Evolutionary conservation across 2,888 invertebrate genomes (phyloP).

Genomic region (Gnatocerus cornutus): DNA sequence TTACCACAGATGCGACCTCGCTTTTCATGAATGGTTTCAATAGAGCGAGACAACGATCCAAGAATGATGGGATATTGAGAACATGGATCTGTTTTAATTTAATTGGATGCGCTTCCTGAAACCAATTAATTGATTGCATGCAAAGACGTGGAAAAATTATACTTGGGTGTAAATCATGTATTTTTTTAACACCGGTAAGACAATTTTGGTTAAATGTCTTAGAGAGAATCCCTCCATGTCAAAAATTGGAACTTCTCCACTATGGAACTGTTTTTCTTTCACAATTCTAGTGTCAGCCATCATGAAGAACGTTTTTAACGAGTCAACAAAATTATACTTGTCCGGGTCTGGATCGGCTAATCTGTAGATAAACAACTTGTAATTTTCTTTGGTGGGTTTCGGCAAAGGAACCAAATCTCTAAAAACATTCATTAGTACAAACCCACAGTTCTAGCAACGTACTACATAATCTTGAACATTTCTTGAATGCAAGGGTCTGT

Average conservation of each 20-base stretch:
- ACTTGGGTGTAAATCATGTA: slow-evolving; percentile 80
- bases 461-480: slow-evolving; percentile 76
- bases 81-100: slow-evolving; percentile 79
- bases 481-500: slow-evolving; percentile 72
- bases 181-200: slow-evolving; percentile 77
- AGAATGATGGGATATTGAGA: slow-evolving; percentile 77
- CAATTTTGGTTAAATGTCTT: slow-evolving; percentile 78
- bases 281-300: slow-evolving; percentile 79
- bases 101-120: slow-evolving; percentile 81
- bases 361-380: slow-evolving; percentile 79
- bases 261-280: slow-evolving; percentile 74
- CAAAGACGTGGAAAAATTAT: slow-evolving; percentile 19
- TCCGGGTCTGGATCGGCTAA: slow-evolving; percentile 78
- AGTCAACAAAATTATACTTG: slow-evolving; percentile 78
- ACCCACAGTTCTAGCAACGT: slow-evolving; percentile 60
- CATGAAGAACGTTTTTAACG: slow-evolving; percentile 82
- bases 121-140: slow-evolving; percentile 22
- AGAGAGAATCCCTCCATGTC: slow-evolving; percentile 79
- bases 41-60: slow-evolving; percentile 77
- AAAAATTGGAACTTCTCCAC: slow-evolving; percentile 82
- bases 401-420: slow-evolving; percentile 82
- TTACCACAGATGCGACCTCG: slow-evolving; percentile 79
- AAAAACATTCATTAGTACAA: slow-evolving; percentile 56
- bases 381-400: slow-evolving; percentile 78
- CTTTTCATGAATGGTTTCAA: slow-evolving; percentile 80